A percentile compares a stretch with the other conserved stretches of the same genome.
These are phyloP conservation scores for Ochotona curzoniae DNA, from an alignment of 2,113 vertebrate species.

Conservation along the genomic window DNA sequence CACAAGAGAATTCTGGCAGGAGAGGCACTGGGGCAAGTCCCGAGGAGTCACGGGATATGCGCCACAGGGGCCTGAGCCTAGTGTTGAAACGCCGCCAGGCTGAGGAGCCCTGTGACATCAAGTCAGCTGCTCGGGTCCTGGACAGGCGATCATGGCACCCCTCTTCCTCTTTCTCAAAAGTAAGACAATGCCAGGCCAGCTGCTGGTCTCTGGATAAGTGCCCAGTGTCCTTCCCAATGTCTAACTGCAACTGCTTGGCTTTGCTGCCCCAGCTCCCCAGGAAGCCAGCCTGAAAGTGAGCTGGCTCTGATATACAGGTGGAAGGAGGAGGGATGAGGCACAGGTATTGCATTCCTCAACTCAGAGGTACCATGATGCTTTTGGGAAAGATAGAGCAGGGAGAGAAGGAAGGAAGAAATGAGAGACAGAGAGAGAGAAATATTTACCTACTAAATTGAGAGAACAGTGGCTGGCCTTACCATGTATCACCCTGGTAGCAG, in stretches of 20 bases:
- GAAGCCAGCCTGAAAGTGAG: neutral
- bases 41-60: slow-evolving; percentile 48
- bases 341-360: neutral
- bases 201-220: neutral
- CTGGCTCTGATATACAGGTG: neutral
- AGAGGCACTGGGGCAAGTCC: neutral
- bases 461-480: neutral
- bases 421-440: too few relatives aligned
- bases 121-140: slow-evolving; percentile 62
- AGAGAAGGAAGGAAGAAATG: too few relatives aligned
- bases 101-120: slow-evolving; percentile 32
- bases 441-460: neutral
- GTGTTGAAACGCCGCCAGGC: slow-evolving; percentile 22
- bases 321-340: neutral
- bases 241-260: neutral
- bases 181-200: neutral
- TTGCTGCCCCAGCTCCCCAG: neutral
- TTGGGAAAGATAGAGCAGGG: too few relatives aligned
- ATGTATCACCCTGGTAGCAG: too few relatives aligned
- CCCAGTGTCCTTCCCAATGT: neutral
- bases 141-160: neutral
- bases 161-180: slow-evolving; percentile 50
- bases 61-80: neutral
- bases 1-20: neutral
- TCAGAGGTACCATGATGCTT: neutral